Conservation (phyloP, 2,888 invertebrate species). For the Caenorhabditis panamensis region DNA sequence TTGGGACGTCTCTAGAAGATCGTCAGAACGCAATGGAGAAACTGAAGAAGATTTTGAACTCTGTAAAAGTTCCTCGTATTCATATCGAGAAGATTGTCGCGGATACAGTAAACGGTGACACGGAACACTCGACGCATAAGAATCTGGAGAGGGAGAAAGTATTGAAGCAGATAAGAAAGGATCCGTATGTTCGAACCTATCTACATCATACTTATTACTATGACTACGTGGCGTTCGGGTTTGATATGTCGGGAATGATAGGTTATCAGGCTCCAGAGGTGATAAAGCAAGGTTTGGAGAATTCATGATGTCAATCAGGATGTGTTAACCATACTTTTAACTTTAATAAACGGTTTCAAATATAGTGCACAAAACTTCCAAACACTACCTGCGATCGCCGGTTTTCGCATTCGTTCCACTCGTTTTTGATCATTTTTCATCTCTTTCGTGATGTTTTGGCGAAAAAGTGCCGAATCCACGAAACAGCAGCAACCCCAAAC, state of each 20-base stretch:
- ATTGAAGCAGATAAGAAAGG: constrained; percentile 19
- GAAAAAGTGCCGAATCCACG: too few species aligned
- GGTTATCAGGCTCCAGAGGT: too few species aligned
- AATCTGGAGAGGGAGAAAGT: neutral
- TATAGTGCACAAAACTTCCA: too few species aligned
- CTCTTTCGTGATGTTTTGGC: too few species aligned
- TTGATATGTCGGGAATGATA: constrained; percentile 10
- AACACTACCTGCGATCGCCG: too few species aligned
- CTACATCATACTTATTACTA: constrained; percentile 30
- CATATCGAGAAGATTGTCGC: constrained; percentile 27
- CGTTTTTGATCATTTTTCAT: too few species aligned
- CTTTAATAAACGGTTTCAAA: too few species aligned
- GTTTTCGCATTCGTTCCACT: too few species aligned
- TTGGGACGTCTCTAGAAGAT: constrained; percentile 9
- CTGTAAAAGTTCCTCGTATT: neutral
- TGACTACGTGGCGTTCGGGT: constrained; percentile 39
- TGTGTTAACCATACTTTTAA: too few species aligned
- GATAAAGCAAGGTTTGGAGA: too few species aligned
- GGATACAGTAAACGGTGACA: constrained; percentile 10
- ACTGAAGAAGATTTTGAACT: constrained; percentile 8
- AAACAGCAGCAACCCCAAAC: too few species aligned
- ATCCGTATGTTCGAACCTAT: constrained; percentile 34
- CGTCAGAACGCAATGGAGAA: constrained; percentile 7
- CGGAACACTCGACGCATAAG: constrained; percentile 16
- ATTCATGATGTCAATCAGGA: too few species aligned